These are phyloP conservation scores for Troilus luridus DNA, from an alignment of 2,888 invertebrate genomes.

Conservation along the genomic window DNA sequence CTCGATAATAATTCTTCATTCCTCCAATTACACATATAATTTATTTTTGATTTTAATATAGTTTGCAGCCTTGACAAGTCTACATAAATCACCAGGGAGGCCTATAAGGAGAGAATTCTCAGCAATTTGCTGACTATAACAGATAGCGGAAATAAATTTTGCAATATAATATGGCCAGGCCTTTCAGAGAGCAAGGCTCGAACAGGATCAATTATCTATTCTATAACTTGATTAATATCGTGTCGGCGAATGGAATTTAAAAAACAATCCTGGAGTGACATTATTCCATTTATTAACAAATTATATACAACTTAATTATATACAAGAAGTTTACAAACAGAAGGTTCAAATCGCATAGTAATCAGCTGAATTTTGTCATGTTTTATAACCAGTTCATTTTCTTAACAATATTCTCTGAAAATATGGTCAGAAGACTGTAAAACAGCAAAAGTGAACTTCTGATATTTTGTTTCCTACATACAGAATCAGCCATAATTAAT, in stretches of 20 bases:
- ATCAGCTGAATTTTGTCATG: no score
- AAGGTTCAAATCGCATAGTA: no score
- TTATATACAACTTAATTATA: no score
- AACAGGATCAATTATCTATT: background rate
- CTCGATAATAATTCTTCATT: background rate
- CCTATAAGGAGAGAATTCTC: background rate
- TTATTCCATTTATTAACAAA: no score
- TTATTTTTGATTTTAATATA: background rate
- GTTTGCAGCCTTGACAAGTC: slow-evolving; percentile 2
- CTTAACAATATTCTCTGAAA: no score
- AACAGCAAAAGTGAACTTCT: no score
- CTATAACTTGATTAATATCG: background rate
- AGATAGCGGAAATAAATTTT: slow-evolving; percentile 18
- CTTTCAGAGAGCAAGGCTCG: background rate
- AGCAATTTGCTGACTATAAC: slow-evolving; percentile 20
- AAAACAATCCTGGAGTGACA: background rate
- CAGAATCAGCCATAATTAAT: no score
- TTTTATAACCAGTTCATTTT: no score
- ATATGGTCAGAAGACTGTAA: no score
- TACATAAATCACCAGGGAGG: background rate
- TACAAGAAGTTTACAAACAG: no score
- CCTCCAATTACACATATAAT: background rate
- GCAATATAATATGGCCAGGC: background rate
- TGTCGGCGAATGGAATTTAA: background rate
- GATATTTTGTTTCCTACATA: no score